Evolutionary conservation across 1,140 invertebrate genomes (phyloP), one percentile per base, ranked within the genome.

Genomic region (Hyphantria cunea): DNA sequence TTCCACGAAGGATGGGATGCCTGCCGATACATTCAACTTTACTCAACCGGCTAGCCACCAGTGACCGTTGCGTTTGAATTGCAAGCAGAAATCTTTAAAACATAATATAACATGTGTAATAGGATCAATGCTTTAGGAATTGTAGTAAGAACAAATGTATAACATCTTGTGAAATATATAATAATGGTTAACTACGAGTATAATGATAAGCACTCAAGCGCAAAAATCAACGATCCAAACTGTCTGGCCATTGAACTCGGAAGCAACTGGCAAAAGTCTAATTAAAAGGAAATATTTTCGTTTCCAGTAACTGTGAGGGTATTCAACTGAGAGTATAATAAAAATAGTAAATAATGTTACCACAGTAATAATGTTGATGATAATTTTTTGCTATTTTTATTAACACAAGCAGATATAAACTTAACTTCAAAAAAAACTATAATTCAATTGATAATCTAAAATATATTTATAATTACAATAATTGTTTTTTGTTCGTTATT

Each of bases 1-100:
- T 89, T 89, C 86, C 80, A 78, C 74, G 86, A 89, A 89, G 84
- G 86, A 80, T 75, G 74, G 74, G 69, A 72, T 78, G 77, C 76
- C 72, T 72, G 75, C 72, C 64, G 68, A 79, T 82, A 74, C 76
- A 68, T 78, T 84, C 78, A 84, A 82, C 77, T 82, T 67, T 41
- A 64, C 61, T 73, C 65, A 74, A 81, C 71, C 74, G 74, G 68
- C 70, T 79, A 50, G 68, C 53, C 66, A 54, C 32, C 64, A 53
- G 47, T 68, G 82, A 73, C 76, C 76, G 79, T 81, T 84, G 67
- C 54, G 52, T 81, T 82, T 78, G 79, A 78, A 59, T 34, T 67
- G 52, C 58, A 49, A 52, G 34, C 39, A 60, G 39, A n/a, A n/a
- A 54, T 42, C 39, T 12, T n/a, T 8, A 17, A 12, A 42, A 44